Evolutionary conservation across 2,797 vertebrate species (phyloP).

Genomic region (Tachyglossus aculeatus): DNA sequence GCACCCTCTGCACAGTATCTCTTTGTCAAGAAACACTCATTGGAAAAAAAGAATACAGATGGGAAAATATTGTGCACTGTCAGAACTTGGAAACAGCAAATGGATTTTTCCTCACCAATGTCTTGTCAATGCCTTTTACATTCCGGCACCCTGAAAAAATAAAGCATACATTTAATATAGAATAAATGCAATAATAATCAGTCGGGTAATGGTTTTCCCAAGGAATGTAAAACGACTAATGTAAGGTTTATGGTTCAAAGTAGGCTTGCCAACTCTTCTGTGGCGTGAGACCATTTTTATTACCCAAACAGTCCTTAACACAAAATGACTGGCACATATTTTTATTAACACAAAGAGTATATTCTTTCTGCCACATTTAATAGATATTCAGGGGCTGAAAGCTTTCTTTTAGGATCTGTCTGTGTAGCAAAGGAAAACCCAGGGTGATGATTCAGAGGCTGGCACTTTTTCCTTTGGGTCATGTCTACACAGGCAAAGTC

Average conservation of each 20-base stretch:
- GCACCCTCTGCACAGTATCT: constrained; percentile 62
- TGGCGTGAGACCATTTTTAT: constrained; percentile 68
- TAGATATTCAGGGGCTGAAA: constrained; percentile 57
- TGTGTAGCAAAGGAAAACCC: constrained; percentile 58
- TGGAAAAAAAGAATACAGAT: constrained; percentile 56
- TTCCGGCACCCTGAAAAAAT: constrained; percentile 73
- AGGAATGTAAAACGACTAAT: constrained; percentile 65
- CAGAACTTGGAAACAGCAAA: constrained; percentile 74
- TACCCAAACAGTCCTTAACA: constrained; percentile 68
- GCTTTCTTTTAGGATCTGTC: constrained; percentile 58
- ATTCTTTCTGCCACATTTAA: constrained; percentile 69
- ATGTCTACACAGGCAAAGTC: not conserved
- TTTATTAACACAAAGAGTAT: constrained; percentile 71
- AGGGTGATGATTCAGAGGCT: constrained; percentile 53
- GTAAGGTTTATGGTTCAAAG: constrained; percentile 67
- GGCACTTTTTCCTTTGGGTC: constrained; percentile 20
- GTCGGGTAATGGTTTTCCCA: constrained; percentile 56
- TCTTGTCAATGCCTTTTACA: constrained; percentile 75
- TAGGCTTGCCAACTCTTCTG: constrained; percentile 66
- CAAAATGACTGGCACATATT: constrained; percentile 68
- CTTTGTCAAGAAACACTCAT: constrained; percentile 63
- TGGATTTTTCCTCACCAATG: constrained; percentile 71
- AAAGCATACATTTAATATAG: constrained; percentile 56
- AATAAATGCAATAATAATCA: constrained; percentile 67
- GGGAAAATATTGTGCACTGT: constrained; percentile 54